Evolutionary conservation across 2,113 vertebrate genomes (phyloP), one percentile per base, ranked within the genome.

Genomic region (Phrynosoma platyrhinos): DNA sequence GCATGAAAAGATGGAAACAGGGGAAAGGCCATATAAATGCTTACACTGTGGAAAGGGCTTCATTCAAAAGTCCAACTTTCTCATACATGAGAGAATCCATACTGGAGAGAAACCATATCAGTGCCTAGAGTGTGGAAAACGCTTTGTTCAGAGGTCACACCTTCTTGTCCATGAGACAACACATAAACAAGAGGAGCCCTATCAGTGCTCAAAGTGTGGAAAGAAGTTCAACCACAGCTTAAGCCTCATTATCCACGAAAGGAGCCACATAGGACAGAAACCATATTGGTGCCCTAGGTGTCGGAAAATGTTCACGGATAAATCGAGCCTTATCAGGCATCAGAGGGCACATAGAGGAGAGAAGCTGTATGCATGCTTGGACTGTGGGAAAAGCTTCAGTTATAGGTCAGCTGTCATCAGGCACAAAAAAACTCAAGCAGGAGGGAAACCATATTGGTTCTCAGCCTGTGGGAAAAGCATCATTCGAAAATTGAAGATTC

Each of bases 91-190:
- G 36, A 77, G 53, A 86, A 93, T 79, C 23, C 47, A 85, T n/a
- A 62, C 82, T 25, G 20, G 21, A 0, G 92, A 92, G 75, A 92
- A 94, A 76, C 86, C 93, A 20, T 93, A 92, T 85, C 92, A 88
- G n/a, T 96, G 93, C 87, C 36, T 91, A 27, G 90, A 94, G 40
- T 95, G 94, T 88, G 93, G 92, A 14, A 95, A 93, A 74, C 84
- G 81, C 25, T 94, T 96, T 27, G 91, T 90, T 68, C 93, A 95
- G 78, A 93, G 90, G 16, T 95, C 93, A n/a, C 90, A 94, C 9
- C 72, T 85, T 64, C 72, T 76, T 6, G 25, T 76, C 25, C 83
- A 85, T 30, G 72, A 85, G 83, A n/a, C 21, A 16, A 77, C 25
- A 0, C 83, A 85, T 64, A 85, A 85, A 36, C 4, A 27, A 64